Percentiles rank a stretch among this genome's conserved stretches.
Conservation (phyloP, 2,888 invertebrate species). For the Drosophila mimetica region DNA sequence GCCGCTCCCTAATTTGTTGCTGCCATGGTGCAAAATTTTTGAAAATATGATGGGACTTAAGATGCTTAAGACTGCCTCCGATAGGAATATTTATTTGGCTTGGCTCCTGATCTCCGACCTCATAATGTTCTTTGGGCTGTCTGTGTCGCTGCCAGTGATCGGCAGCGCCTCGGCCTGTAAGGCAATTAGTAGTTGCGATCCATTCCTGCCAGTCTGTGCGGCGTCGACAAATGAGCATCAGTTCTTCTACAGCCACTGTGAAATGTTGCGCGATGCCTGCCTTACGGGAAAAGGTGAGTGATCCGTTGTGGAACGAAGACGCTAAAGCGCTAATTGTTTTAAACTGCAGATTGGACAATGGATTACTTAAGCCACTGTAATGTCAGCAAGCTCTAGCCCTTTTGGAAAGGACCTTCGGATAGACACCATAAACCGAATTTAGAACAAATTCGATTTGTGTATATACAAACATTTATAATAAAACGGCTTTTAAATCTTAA, state of each 20-base stretch:
- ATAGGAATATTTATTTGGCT: slow-evolving; percentile 39
- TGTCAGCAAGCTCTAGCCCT: slow-evolving; percentile 55
- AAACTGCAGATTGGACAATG: slow-evolving; percentile 70
- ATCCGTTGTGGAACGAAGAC: neutral
- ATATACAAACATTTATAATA: slow-evolving; percentile 32
- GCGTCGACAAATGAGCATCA: slow-evolving; percentile 75
- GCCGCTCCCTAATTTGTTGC: slow-evolving; percentile 1
- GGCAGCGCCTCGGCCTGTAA: slow-evolving; percentile 47
- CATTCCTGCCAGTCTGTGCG: slow-evolving; percentile 77
- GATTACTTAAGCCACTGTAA: slow-evolving; percentile 79
- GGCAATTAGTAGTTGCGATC: slow-evolving; percentile 68
- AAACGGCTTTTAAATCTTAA: slow-evolving; percentile 38
- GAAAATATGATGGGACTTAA: neutral
- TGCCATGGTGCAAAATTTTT: slow-evolving; percentile 4
- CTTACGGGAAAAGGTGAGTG: slow-evolving; percentile 78
- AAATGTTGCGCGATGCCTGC: slow-evolving; percentile 79
- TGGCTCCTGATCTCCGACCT: slow-evolving; percentile 32
- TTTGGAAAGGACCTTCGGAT: too few relatives aligned
- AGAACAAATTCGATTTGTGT: slow-evolving; percentile 10
- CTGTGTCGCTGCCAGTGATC: slow-evolving; percentile 55
- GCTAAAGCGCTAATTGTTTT: slow-evolving; percentile 3
- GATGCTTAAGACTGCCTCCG: slow-evolving; percentile 22
- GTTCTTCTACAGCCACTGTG: slow-evolving; percentile 82
- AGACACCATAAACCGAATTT: neutral
- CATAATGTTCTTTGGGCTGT: slow-evolving; percentile 46